Conservation (phyloP, 2,888 invertebrate species). For the Synanthedon tipuliformis region DNA sequence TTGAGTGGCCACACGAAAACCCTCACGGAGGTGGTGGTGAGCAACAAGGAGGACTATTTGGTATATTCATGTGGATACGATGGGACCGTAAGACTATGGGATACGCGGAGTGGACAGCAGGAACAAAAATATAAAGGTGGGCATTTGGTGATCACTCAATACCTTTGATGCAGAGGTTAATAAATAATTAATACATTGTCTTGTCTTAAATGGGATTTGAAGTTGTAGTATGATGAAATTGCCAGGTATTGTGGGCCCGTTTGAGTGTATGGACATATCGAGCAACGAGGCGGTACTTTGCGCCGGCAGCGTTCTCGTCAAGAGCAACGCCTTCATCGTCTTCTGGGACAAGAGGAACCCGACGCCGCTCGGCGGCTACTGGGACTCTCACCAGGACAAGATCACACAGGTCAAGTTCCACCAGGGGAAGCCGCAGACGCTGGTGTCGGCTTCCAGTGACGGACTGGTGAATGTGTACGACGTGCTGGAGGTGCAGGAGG, state of each 20-base stretch:
- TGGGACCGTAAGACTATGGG: conserved; percentile 73
- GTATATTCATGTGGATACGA: conserved; percentile 71
- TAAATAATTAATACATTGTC: conserved; percentile 11
- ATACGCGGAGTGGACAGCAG: conserved; percentile 65
- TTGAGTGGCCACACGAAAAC: conserved; percentile 54
- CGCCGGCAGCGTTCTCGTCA: conserved; percentile 78
- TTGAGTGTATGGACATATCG: conserved; percentile 81
- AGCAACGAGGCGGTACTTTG: conserved; percentile 77
- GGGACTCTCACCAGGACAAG: conserved; percentile 86
- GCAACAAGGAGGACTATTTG: conserved; percentile 65
- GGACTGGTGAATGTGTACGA: conserved; percentile 89
- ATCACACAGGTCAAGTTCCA: conserved; percentile 83
- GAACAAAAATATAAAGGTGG: conserved; percentile 48
- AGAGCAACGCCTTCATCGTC: conserved; percentile 78
- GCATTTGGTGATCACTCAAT: neutral
- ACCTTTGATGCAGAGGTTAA: no score
- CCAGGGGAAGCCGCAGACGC: conserved; percentile 70
- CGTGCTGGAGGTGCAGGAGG: conserved; percentile 77
- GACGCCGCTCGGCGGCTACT: conserved; percentile 80
- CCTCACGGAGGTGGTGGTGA: conserved; percentile 71
- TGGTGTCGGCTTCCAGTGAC: conserved; percentile 84
- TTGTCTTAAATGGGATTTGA: neutral
- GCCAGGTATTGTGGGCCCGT: conserved; percentile 52
- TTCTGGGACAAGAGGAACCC: conserved; percentile 82
- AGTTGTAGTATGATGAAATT: no score